These are phyloP conservation scores for Apostichopus leukothele DNA, from an alignment of 53 echinoderm and acorn worm species.

Conservation along the genomic window DNA sequence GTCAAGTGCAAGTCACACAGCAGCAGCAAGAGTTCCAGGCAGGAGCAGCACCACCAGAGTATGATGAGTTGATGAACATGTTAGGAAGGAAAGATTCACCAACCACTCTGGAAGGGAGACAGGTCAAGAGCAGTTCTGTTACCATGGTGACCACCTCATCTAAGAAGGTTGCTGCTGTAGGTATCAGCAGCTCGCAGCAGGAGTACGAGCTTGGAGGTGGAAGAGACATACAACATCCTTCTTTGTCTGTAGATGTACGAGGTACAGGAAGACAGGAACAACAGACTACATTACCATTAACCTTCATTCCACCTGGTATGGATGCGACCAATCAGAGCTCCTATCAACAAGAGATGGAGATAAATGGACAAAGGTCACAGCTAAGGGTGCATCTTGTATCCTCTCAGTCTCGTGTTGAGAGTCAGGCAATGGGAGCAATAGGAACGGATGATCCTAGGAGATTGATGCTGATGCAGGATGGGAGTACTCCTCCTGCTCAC, in stretches of 20 bases:
- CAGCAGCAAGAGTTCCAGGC: background rate
- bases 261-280: background rate
- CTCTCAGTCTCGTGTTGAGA: background rate
- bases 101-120: background rate
- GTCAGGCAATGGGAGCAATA: background rate
- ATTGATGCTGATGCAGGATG: background rate
- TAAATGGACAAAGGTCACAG: background rate
- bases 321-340: background rate
- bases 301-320: conserved; percentile 13
- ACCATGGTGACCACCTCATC: background rate
- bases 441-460: background rate
- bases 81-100: conserved; percentile 19
- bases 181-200: background rate
- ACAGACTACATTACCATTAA: background rate
- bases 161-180: background rate
- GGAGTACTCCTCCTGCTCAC: background rate
- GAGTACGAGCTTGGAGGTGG: background rate
- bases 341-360: background rate
- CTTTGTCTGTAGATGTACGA: background rate
- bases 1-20: background rate
- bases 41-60: background rate
- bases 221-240: background rate
- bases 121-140: background rate
- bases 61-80: conserved; percentile 31
- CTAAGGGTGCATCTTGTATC: background rate